Percentiles rank a stretch among this genome's conserved stretches.
Conservation (phyloP, 2,888 invertebrate species). For the Neelides folsomi region DNA sequence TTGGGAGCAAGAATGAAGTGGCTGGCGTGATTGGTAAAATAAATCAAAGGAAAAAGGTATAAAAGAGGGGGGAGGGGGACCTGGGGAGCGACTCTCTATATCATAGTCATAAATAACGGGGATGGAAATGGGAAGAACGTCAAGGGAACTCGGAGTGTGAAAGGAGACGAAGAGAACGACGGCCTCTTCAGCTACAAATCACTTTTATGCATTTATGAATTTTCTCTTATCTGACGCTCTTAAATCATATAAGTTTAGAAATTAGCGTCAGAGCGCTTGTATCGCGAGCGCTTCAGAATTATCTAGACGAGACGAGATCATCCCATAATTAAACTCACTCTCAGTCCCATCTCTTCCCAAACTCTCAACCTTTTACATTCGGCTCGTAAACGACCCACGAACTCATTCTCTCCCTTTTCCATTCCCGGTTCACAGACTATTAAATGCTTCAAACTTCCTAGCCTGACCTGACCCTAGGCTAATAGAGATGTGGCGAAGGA, state of each 20-base stretch:
- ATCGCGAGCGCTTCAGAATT: slow-evolving; percentile 14
- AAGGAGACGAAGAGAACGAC: slow-evolving; percentile 30
- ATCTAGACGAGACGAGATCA: slow-evolving; percentile 28
- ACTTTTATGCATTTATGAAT: slow-evolving; percentile 32
- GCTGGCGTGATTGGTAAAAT: slow-evolving; percentile 19
- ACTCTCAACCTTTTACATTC: not conserved
- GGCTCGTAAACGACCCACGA: not conserved
- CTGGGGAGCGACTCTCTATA: slow-evolving; percentile 11
- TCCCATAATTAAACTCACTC: slow-evolving; percentile 29
- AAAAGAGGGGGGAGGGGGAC: slow-evolving; percentile 24
- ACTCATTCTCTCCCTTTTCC: not conserved
- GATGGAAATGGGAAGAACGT: slow-evolving; percentile 33
- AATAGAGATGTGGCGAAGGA: slow-evolving; percentile 5
- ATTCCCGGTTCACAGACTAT: not conserved
- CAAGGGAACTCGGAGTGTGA: slow-evolving; percentile 32
- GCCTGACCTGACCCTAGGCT: not conserved
- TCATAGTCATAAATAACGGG: slow-evolving; percentile 31
- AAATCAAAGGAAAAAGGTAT: slow-evolving; percentile 25
- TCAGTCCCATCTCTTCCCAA: not conserved
- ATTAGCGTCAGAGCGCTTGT: slow-evolving; percentile 33
- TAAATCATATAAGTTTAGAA: slow-evolving; percentile 34
- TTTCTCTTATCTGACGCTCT: slow-evolving; percentile 18
- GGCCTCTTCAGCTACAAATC: slow-evolving; percentile 29
- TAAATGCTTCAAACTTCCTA: not conserved
- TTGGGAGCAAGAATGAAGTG: slow-evolving; percentile 18